phyloP scores from a whole-genome alignment of 2,797 vertebrate species.

The Pitangus sulphuratus region DNA sequence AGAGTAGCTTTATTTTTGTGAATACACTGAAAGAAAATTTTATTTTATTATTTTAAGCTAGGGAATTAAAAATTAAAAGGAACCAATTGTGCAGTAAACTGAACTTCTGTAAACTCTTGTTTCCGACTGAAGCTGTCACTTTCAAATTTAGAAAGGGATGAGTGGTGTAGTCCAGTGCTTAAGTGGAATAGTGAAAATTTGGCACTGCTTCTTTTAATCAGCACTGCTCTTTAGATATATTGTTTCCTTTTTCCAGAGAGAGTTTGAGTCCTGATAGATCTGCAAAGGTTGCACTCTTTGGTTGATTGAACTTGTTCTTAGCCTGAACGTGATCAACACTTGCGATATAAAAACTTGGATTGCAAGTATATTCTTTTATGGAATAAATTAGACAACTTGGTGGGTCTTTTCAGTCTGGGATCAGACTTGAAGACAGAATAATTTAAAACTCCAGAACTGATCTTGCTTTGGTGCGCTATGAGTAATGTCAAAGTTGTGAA shows the following conservation, averaged over 20 bases:
- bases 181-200: not conserved
- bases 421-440: not conserved
- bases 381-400: not conserved
- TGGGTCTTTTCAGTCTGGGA: not conserved
- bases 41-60: not conserved
- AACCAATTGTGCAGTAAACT: not conserved
- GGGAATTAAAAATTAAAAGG: not conserved
- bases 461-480: not conserved
- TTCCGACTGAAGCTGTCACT: not conserved
- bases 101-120: not conserved
- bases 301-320: not conserved
- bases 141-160: not conserved
- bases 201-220: not conserved
- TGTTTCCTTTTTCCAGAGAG: not conserved
- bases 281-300: not conserved
- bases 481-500: not conserved
- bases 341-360: not conserved
- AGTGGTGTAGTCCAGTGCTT: not conserved
- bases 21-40: not conserved
- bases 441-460: not conserved
- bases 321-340: too few species aligned
- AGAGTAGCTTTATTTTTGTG: not conserved
- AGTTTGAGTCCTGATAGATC: not conserved
- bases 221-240: not conserved
- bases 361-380: not conserved